Percentiles rank a stretch among this genome's conserved stretches.
Conservation (phyloP, 1,140 invertebrate genomes). For the Leguminivora glycinivorella region DNA sequence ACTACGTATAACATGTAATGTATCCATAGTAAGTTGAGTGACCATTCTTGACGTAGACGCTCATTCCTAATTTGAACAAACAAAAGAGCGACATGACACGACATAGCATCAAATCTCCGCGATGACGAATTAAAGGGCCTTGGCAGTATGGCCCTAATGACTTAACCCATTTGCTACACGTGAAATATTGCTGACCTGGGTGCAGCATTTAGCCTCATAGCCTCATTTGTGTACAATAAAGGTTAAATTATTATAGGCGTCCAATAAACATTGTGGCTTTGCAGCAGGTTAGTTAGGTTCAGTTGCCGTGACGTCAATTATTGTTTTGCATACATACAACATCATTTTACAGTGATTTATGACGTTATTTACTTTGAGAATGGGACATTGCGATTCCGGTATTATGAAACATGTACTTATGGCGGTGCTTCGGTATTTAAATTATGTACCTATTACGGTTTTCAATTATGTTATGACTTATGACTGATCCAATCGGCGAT, state of each 20-base stretch:
- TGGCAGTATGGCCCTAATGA: background rate
- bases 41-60: constrained; percentile 6
- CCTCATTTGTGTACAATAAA: constrained; percentile 34
- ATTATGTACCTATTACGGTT: background rate
- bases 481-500: no score
- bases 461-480: no score
- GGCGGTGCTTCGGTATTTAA: background rate
- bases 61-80: constrained; percentile 1
- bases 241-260: constrained; percentile 26
- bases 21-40: background rate
- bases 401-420: background rate
- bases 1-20: no score
- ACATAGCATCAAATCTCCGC: background rate
- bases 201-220: constrained; percentile 31
- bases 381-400: constrained; percentile 4
- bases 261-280: background rate
- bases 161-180: constrained; percentile 11
- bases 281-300: constrained; percentile 17
- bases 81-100: background rate
- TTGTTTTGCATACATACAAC: constrained; percentile 27
- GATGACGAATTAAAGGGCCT: background rate
- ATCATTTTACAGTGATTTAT: constrained; percentile 25
- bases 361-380: constrained; percentile 14
- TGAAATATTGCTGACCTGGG: constrained; percentile 14
- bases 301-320: constrained; percentile 35